These are phyloP conservation scores for Bombus balteatus DNA, from an alignment of 1,140 invertebrate genomes.

Conservation along the genomic window DNA sequence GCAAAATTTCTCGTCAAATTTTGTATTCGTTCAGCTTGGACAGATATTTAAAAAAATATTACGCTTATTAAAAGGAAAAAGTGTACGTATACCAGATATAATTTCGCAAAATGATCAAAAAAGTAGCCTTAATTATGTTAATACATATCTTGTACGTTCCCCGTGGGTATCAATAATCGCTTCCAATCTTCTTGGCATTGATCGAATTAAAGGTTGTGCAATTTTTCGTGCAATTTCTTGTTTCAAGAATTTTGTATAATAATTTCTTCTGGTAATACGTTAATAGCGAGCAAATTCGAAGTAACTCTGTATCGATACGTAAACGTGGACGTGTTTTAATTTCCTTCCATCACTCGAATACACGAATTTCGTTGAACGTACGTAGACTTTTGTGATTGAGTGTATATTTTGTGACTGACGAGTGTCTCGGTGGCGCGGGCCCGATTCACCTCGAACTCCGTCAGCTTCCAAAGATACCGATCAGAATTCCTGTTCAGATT, in stretches of 20 bases:
- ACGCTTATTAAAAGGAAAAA: no score
- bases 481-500: constrained; percentile 43
- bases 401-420: constrained; percentile 69
- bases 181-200: not conserved
- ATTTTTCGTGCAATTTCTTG: not conserved
- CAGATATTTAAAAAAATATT: not conserved
- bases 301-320: not conserved
- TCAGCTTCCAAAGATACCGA: constrained; percentile 73
- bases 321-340: not conserved
- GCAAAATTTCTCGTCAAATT: no score
- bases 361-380: not conserved
- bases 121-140: not conserved
- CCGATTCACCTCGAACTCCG: constrained; percentile 67
- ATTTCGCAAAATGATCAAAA: not conserved
- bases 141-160: not conserved
- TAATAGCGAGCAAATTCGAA: not conserved
- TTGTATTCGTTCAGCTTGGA: no score
- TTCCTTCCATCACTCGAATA: not conserved
- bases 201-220: not conserved
- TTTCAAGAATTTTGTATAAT: not conserved
- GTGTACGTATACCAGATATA: not conserved
- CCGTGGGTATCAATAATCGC: not conserved
- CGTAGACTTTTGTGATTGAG: not conserved
- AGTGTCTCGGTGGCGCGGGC: constrained; percentile 75
- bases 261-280: not conserved